Base-by-base conservation (phyloP, 1,140 invertebrate species). In the Lasioglossum baleicum region DNA sequence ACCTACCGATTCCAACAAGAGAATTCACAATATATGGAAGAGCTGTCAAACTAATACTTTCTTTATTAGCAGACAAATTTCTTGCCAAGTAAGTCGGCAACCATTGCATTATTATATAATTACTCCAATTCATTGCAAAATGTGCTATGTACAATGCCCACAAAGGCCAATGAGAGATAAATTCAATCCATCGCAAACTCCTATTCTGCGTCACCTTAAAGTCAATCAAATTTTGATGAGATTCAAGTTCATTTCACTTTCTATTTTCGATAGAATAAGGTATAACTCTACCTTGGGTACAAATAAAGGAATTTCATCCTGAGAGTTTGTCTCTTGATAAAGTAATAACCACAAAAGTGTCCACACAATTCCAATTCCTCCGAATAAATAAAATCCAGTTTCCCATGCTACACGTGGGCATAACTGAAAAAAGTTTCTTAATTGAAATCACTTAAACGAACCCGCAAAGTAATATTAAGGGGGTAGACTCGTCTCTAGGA, bases 51-150 rank as follows among this genome's bases (percentile, higher is more conserved):
- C 96, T 97, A 79, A 97, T 95, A 88, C 95, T 95, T 88, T 96
- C 94, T 83, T 95, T 94, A 83, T 96, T 95, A 20, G 95, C 96
- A 22, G 95, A 95, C 31, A 97, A 93, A 88, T 95, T 95, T 67
- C 95, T 91, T 6, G 95, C 91, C 83, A 97, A 91, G 90, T 97
- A 97, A 8, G 96, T 97, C 4, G 96, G 96, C 77, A 97, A 91
- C 96, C 96, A 97, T 88, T 97, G 96, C 96, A 97, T 97, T 82
- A 97, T 96, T 77, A 97, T 96, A 86, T 97, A 97, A 86, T 96
- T 97, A 53, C 95, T 96, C 96, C 96, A 97, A 90, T 97, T 97
- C 96, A 97, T 97, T 35, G 96, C 95, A 92, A 97, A 97, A 92
- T 97, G 96, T 42, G 96, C 96, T 76, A 96, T 94, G 85, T 97